Base-by-base conservation (phyloP, 2,797 vertebrate genomes). In the Megalops cyprinoides region DNA sequence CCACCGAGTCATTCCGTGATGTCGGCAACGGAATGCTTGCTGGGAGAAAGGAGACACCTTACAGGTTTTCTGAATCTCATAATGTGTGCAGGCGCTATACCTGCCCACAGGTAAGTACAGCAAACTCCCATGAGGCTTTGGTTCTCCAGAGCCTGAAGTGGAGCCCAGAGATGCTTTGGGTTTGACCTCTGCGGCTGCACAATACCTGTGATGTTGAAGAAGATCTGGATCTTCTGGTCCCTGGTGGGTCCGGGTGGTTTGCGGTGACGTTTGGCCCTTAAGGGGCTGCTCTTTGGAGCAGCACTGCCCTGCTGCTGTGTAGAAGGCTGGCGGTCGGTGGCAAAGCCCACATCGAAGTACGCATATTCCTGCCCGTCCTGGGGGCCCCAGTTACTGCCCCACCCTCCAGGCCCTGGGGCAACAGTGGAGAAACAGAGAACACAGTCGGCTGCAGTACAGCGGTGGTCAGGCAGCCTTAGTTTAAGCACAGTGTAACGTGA, bases 141-240 rank as follows among this genome's bases (percentile, higher is more conserved):
- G 6, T 9, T n/a, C 56, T 58, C 5, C 1, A 28, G 56, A 4
- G 28, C 56, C 55, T 58, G 15, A 23, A 20, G 10, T 58, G 1
- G 23, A 58, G 69, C 71, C 3, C 44, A 49, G 42, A 28, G 42
- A 31, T 20, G 9, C n/a, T 15, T 14, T 53, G 28, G 46, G 25
- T 37, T 53, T 34, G 46, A 23, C 71, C 31, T n/a, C 14, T 55
- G 23, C 7, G 14, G 9, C 20, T 75, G 28, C n/a, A 46, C 15
- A 18, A 44, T 94, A 99, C 98, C 98, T 91, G 97, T 97, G 90
- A 99, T 98, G 87, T 99, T 99, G 92, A 99, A 99, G 91, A 95
- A 94, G 86, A 99, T 96, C 91, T 97, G 97, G 86, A 99, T 98
- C 95, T 99, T 99, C 83, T 99, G 97, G 87, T 99, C 96, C 15